These are phyloP conservation scores for Prunella himalayana DNA, from an alignment of 2,113 vertebrate genomes.

Conservation along the genomic window DNA sequence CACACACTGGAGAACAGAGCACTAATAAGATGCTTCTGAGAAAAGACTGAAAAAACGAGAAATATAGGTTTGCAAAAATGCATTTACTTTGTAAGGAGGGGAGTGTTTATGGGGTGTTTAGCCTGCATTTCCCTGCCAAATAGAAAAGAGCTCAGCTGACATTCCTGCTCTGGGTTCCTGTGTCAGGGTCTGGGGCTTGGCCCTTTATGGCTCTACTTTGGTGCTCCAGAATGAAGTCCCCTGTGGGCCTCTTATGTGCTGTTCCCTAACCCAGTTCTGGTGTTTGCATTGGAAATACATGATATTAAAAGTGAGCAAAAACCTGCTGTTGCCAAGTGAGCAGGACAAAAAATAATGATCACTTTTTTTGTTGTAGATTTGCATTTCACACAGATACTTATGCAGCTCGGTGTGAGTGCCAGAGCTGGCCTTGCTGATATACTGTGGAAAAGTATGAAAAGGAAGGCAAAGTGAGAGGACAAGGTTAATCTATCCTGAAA, in stretches of 20 bases:
- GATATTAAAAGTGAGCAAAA: neutral
- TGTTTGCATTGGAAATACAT: neutral
- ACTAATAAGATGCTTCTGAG: neutral
- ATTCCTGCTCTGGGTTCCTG: neutral
- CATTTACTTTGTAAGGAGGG: neutral
- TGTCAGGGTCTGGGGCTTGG: neutral
- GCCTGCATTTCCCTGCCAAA: neutral
- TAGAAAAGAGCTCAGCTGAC: neutral
- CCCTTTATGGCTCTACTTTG: neutral
- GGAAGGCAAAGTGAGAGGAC: neutral
- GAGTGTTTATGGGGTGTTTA: neutral
- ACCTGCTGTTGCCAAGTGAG: neutral
- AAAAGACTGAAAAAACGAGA: neutral
- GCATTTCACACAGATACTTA: accelerated
- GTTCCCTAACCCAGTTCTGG: neutral
- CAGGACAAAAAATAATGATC: neutral
- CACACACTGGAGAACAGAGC: neutral
- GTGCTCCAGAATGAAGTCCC: neutral
- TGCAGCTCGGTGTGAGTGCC: neutral
- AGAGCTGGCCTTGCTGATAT: neutral
- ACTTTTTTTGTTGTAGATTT: neutral
- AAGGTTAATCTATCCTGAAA: neutral
- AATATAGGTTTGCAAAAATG: neutral
- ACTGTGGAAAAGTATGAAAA: neutral
- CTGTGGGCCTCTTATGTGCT: too few relatives aligned